Evolutionary conservation across 2,888 invertebrate genomes (phyloP).

Genomic region (Tenthredo distinguenda): DNA sequence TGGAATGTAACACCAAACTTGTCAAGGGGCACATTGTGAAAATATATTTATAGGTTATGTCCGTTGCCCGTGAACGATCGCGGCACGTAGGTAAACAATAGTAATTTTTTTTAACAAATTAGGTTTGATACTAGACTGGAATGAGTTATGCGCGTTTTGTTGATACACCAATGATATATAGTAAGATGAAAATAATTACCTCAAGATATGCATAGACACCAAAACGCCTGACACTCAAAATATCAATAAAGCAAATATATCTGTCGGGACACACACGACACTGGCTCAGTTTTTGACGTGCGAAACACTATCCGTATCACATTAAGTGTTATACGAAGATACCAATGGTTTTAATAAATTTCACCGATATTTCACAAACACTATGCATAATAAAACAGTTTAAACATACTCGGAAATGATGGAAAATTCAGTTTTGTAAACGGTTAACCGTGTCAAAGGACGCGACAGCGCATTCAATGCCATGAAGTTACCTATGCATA

Average conservation of each 20-base stretch:
- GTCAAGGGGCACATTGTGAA: slow-evolving; percentile 42
- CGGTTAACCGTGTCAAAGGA: slow-evolving; percentile 69
- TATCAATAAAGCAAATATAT: slow-evolving; percentile 76
- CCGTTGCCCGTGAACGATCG: slow-evolving; percentile 53
- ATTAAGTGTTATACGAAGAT: slow-evolving; percentile 64
- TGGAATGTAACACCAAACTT: slow-evolving; percentile 16
- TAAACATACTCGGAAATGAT: slow-evolving; percentile 51
- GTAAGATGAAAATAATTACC: slow-evolving; percentile 63
- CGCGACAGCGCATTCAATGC: slow-evolving; percentile 62
- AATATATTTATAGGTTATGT: slow-evolving; percentile 58
- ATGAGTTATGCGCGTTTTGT: slow-evolving; percentile 1
- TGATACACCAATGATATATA: neutral
- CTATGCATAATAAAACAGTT: slow-evolving; percentile 58
- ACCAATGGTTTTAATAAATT: slow-evolving; percentile 62
- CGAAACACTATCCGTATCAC: slow-evolving; percentile 55
- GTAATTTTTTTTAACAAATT: slow-evolving; percentile 33
- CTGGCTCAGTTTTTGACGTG: slow-evolving; percentile 63
- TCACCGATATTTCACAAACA: slow-evolving; percentile 35
- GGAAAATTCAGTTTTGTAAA: slow-evolving; percentile 58
- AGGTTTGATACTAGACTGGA: neutral
- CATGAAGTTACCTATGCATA: slow-evolving; percentile 65
- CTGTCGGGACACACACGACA: slow-evolving; percentile 65
- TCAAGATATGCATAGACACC: slow-evolving; percentile 76
- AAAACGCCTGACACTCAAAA: slow-evolving; percentile 73
- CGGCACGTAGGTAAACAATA: slow-evolving; percentile 59